Percentiles rank a stretch among this genome's conserved stretches.
These are phyloP conservation scores for Gadopsis bispinosus DNA, from an alignment of 2,797 vertebrate genomes.

Conservation along the genomic window DNA sequence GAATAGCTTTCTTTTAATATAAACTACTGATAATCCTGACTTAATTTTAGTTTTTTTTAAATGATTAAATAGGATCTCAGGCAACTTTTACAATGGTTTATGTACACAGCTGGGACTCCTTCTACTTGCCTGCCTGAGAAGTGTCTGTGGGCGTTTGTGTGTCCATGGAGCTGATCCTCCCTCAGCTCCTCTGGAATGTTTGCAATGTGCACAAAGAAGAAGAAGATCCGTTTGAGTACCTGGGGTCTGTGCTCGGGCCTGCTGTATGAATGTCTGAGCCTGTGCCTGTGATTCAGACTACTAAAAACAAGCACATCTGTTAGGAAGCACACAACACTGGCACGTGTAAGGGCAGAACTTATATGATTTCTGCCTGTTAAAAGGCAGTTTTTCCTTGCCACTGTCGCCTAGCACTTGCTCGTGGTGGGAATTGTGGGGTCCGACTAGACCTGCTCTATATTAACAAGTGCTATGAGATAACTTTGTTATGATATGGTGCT, in stretches of 20 bases:
- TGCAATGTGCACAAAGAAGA: slow-evolving; percentile 73
- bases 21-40: not conserved
- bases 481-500: no score
- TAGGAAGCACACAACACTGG: slow-evolving; percentile 32
- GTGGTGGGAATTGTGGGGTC: no score
- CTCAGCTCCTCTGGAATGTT: slow-evolving; percentile 82
- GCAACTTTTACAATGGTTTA: slow-evolving; percentile 52
- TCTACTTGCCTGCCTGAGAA: slow-evolving; percentile 53
- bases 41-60: not conserved
- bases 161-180: slow-evolving; percentile 81
- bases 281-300: slow-evolving; percentile 22
- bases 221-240: slow-evolving; percentile 67
- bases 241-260: slow-evolving; percentile 65
- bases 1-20: slow-evolving; percentile 2
- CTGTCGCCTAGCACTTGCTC: no score
- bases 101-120: slow-evolving; percentile 79
- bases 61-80: slow-evolving; percentile 21
- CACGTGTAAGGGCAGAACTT: not conserved
- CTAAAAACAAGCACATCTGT: slow-evolving; percentile 62
- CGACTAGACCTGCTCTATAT: no score
- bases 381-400: no score
- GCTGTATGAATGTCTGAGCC: slow-evolving; percentile 55
- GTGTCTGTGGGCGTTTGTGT: slow-evolving; percentile 55
- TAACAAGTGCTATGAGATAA: no score
- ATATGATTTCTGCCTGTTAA: no score